Percentiles rank a stretch among this genome's conserved stretches.
These are phyloP conservation scores for Brachionus asplanchnoidis DNA, from an alignment of 1,140 invertebrate genomes.

Conservation along the genomic window DNA sequence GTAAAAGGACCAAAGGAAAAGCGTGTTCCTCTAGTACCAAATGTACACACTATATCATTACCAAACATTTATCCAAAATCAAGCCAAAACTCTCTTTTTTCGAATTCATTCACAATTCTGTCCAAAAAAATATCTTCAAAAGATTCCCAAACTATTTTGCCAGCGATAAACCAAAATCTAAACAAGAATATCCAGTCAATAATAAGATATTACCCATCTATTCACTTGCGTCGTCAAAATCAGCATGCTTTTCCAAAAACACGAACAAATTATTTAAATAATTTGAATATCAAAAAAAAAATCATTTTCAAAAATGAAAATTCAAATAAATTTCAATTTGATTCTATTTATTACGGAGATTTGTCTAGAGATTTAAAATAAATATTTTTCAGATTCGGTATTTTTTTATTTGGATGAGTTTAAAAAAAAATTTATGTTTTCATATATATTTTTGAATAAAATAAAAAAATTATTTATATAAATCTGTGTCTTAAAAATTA, in stretches of 20 bases:
- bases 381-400: background rate
- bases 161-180: background rate
- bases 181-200: background rate
- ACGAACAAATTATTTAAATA: background rate
- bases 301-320: background rate
- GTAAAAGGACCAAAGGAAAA: background rate
- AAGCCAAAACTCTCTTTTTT: background rate
- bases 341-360: conserved; percentile 8
- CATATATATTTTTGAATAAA: no score
- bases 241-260: background rate
- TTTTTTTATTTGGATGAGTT: no score
- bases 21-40: background rate
- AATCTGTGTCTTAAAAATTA: no score
- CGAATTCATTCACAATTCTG: background rate
- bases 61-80: background rate
- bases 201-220: background rate
- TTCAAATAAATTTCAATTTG: background rate
- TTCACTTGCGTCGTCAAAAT: background rate
- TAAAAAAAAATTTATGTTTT: no score
- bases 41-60: background rate
- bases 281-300: background rate
- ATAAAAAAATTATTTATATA: no score
- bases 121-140: background rate
- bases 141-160: background rate
- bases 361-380: background rate